A percentile compares a stretch with the other conserved stretches of the same genome.
These are phyloP conservation scores for Ctena decussata DNA, from an alignment of 2,888 invertebrate species.

Conservation along the genomic window DNA sequence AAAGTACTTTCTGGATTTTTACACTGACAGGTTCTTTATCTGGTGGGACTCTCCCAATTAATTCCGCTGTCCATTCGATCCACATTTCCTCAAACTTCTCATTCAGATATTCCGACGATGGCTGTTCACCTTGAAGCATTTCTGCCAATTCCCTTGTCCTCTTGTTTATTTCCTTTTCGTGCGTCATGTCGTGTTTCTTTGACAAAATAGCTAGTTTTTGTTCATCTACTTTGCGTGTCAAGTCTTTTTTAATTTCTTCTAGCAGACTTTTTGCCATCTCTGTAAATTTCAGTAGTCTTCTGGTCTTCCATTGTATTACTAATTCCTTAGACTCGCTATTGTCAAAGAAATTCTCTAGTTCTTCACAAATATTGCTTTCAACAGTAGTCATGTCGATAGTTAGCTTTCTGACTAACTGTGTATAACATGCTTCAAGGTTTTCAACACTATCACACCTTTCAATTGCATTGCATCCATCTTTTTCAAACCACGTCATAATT, in stretches of 20 bases:
- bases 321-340: neutral
- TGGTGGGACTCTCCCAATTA: too few species aligned
- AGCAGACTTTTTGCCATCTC: too few species aligned
- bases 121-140: neutral
- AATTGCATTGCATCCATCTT: neutral
- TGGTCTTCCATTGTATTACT: neutral
- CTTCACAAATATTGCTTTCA: neutral
- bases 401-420: neutral
- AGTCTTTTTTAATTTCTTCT: neutral
- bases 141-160: neutral
- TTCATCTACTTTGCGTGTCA: neutral
- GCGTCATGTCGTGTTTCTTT: too few species aligned
- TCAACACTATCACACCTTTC: neutral
- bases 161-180: neutral
- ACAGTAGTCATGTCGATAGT: neutral
- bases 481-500: neutral
- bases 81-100: too few species aligned
- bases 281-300: neutral
- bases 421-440: neutral
- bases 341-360: neutral
- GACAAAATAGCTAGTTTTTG: neutral
- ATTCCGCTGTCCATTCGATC: too few species aligned
- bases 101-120: too few species aligned
- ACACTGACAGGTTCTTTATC: too few species aligned
- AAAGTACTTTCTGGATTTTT: too few species aligned